A percentile compares a stretch with the other conserved stretches of the same genome.
phyloP scores from a whole-genome alignment of 2,888 invertebrate genomes.

The Chrysolina haemoptera region DNA sequence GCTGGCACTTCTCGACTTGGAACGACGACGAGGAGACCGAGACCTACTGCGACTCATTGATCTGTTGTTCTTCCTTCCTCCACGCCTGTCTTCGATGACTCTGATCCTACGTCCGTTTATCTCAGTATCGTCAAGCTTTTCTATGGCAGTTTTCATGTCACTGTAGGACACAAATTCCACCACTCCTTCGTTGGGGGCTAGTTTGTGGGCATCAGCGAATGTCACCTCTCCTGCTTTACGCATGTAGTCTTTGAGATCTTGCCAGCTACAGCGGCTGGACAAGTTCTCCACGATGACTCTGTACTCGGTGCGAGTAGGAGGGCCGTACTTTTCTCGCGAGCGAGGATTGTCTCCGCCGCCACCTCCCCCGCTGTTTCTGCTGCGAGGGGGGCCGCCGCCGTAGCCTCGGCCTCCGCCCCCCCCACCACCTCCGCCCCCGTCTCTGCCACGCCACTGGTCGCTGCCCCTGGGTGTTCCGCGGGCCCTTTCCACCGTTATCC shows the following conservation, averaged over 20 bases:
- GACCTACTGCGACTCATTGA: constrained; percentile 52
- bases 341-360: constrained; percentile 74
- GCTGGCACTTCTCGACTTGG: constrained; percentile 45
- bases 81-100: constrained; percentile 85
- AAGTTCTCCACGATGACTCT: constrained; percentile 97
- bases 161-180: constrained; percentile 94
- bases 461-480: constrained; percentile 82
- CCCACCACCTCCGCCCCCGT: constrained; percentile 38
- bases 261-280: constrained; percentile 99
- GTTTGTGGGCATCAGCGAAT: constrained; percentile 96
- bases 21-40: constrained; percentile 39
- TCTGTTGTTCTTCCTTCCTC: constrained; percentile 63
- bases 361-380: constrained; percentile 72
- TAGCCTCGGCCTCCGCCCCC: constrained; percentile 42
- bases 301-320: constrained; percentile 97
- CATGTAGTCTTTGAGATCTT: constrained; percentile 99
- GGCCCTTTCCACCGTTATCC: constrained; percentile 90
- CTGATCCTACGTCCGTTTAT: constrained; percentile 93
- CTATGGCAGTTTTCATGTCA: constrained; percentile 94
- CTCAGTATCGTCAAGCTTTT: constrained; percentile 95
- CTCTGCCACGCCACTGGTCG: constrained; percentile 79
- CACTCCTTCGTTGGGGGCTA: constrained; percentile 72
- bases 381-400: constrained; percentile 68
- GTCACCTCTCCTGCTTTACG: constrained; percentile 97
- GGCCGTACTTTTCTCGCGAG: constrained; percentile 84